These are phyloP conservation scores for Salvelinus sp. DNA, from an alignment of 2,113 vertebrate species.

Conservation along the genomic window DNA sequence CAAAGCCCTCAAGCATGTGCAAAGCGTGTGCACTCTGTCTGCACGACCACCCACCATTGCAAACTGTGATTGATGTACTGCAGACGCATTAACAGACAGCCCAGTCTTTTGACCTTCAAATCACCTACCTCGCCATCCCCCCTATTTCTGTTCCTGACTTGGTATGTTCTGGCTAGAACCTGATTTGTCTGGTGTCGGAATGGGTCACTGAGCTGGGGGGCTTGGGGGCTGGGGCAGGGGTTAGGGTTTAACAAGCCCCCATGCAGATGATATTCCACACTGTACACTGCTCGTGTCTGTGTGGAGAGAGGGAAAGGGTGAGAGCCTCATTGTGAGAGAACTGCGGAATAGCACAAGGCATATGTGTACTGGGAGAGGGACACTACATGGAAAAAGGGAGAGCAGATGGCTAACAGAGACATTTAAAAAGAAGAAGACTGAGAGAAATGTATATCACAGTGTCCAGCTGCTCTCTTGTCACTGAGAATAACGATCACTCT, in stretches of 20 bases:
- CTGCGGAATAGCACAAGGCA: constrained; percentile 17
- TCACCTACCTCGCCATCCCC: constrained; percentile 40
- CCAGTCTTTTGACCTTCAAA: constrained; percentile 63
- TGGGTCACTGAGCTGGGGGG: constrained; percentile 45
- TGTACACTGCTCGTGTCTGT: background rate
- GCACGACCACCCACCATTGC: background rate
- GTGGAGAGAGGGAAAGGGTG: background rate
- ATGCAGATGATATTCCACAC: constrained; percentile 32
- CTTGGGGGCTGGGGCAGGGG: constrained; percentile 17
- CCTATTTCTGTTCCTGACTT: constrained; percentile 8
- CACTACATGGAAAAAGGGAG: constrained; percentile 30
- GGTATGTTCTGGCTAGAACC: constrained; percentile 25
- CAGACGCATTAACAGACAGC: constrained; percentile 9
- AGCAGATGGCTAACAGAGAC: constrained; percentile 47
- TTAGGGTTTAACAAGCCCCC: constrained; percentile 26
- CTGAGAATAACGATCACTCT: constrained; percentile 42
- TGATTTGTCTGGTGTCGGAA: constrained; percentile 42
- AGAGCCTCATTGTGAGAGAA: background rate
- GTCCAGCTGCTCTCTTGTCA: constrained; percentile 58
- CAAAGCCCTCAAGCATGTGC: background rate
- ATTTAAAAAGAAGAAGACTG: constrained; percentile 36
- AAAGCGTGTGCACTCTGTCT: constrained; percentile 3
- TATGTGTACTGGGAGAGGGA: constrained; percentile 17
- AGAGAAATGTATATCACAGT: constrained; percentile 33
- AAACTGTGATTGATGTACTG: constrained; percentile 19